phyloP scores from a whole-genome alignment of 2,888 invertebrate genomes.

The Steromphala cineraria region DNA sequence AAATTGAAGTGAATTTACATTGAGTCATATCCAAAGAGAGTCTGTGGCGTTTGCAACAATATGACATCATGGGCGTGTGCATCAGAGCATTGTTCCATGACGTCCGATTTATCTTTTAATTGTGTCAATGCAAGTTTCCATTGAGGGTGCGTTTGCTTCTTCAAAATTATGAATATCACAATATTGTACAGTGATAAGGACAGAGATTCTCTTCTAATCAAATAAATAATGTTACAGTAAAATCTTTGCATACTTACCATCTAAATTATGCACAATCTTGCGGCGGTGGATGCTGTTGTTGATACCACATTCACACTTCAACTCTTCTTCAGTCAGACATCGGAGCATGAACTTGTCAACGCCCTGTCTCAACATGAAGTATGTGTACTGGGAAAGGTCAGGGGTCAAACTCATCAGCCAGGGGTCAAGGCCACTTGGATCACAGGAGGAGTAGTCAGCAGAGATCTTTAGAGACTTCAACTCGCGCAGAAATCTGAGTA shows the following conservation, averaged over 20 bases:
- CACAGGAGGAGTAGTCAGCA: conserved; percentile 96
- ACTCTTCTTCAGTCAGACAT: conserved; percentile 90
- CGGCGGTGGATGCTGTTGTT: conserved; percentile 95
- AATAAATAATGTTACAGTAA: no score
- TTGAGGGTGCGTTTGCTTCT: no score
- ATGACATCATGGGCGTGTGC: no score
- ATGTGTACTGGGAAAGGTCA: conserved; percentile 96
- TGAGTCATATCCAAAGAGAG: no score
- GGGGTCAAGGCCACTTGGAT: conserved; percentile 85
- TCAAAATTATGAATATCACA: no score
- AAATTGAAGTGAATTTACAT: no score
- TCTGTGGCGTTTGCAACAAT: no score
- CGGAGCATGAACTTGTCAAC: conserved; percentile 94
- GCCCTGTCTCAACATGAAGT: conserved; percentile 95
- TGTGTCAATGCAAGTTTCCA: no score
- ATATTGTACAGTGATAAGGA: no score
- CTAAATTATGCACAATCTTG: conserved; percentile 91
- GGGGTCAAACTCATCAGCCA: conserved; percentile 86
- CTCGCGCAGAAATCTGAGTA: conserved; percentile 88
- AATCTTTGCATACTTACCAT: conserved; percentile 76
- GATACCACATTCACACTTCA: conserved; percentile 92
- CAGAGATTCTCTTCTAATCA: no score
- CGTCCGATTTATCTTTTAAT: no score
- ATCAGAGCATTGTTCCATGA: no score
- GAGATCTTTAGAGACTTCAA: conserved; percentile 93